Evolutionary conservation across 23 tunicate species (phyloP).

Genomic region (Trididemnum clinides): DNA sequence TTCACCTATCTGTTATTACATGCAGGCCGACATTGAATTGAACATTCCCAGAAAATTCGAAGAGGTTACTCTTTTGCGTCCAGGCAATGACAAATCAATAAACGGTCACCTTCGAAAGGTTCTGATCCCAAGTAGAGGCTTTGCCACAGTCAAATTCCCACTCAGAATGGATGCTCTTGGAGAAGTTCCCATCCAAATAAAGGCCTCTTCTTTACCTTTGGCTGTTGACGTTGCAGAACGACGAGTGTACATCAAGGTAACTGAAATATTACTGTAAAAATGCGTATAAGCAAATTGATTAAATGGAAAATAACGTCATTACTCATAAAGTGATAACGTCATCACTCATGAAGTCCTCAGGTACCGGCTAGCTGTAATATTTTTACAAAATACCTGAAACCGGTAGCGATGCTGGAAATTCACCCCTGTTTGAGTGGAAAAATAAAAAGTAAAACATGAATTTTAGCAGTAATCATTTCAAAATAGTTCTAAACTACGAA

Average conservation of each 20-base stretch:
- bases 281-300: no score
- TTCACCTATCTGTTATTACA: neutral
- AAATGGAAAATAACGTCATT: no score
- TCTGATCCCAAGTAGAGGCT: conserved; percentile 23
- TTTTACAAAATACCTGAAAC: no score
- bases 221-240: conserved; percentile 10
- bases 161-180: conserved; percentile 10
- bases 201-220: neutral
- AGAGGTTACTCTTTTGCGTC: neutral
- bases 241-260: conserved; percentile 24
- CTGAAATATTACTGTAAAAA: no score
- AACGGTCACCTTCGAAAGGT: conserved; percentile 28
- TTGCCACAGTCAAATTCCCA: conserved; percentile 31
- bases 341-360: no score
- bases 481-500: no score
- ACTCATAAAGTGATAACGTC: no score
- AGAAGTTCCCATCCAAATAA: conserved; percentile 13
- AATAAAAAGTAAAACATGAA: no score
- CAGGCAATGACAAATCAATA: neutral
- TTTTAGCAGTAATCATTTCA: no score
- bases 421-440: no score
- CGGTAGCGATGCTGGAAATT: no score
- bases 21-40: neutral
- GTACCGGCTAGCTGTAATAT: no score
- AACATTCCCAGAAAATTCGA: neutral